Conservation (phyloP, 2,888 invertebrate genomes). For the Criorhina ranunculi region DNA sequence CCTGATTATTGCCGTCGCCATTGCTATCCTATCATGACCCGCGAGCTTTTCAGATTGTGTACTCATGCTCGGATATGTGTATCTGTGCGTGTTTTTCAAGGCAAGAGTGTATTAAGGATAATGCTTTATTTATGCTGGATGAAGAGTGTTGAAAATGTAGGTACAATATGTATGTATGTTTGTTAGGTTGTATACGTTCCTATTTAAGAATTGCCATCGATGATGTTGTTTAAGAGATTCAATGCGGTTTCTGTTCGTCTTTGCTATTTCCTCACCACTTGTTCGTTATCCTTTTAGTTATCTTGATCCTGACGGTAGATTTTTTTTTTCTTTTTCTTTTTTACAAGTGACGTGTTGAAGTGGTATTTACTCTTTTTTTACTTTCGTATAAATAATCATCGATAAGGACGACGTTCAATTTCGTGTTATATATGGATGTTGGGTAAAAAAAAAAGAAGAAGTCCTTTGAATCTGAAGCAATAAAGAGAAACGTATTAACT, state of each 20-base stretch:
- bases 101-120: slow-evolving; percentile 40
- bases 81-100: slow-evolving; percentile 10
- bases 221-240: slow-evolving; percentile 32
- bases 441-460: too few relatives aligned
- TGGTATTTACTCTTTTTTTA: slow-evolving; percentile 32
- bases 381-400: slow-evolving; percentile 24
- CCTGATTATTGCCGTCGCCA: background rate
- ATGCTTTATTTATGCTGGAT: slow-evolving; percentile 52
- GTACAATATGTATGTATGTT: too few relatives aligned
- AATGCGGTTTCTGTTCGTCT: slow-evolving; percentile 25
- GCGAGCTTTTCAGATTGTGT: slow-evolving; percentile 15
- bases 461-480: slow-evolving; percentile 16
- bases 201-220: slow-evolving; percentile 35
- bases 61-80: background rate
- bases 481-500: slow-evolving; percentile 27
- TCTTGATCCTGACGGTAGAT: slow-evolving; percentile 46
- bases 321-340: too few relatives aligned
- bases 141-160: slow-evolving; percentile 14
- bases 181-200: slow-evolving; percentile 1
- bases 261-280: slow-evolving; percentile 35
- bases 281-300: slow-evolving; percentile 39
- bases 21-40: slow-evolving; percentile 1
- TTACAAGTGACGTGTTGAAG: slow-evolving; percentile 45
- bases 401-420: slow-evolving; percentile 40
- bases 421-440: background rate